Conservation (phyloP, 92 coral and sea anemone genomes). For the Metridium senile region DNA sequence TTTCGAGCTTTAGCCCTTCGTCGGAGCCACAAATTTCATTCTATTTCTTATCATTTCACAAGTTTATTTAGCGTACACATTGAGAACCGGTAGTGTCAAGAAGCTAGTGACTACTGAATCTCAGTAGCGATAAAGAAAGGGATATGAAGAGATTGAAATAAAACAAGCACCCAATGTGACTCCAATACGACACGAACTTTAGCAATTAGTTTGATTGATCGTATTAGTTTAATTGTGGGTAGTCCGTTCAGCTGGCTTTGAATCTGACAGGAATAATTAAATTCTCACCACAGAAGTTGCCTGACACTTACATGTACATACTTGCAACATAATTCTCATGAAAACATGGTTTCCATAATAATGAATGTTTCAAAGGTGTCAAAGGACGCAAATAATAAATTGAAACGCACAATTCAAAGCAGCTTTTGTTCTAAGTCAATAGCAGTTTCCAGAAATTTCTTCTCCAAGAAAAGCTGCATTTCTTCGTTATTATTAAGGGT, state of each 20-base stretch:
- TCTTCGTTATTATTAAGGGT: not conserved
- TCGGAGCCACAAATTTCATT: too few species aligned
- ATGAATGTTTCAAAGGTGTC: not conserved
- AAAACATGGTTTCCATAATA: not conserved
- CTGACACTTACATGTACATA: not conserved
- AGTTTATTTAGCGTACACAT: too few species aligned
- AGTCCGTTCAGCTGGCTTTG: not conserved
- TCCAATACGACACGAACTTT: too few species aligned
- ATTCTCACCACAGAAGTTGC: not conserved
- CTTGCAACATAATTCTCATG: not conserved
- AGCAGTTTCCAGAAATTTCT: constrained; percentile 1
- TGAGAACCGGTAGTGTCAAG: too few species aligned
- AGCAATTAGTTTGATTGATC: not conserved
- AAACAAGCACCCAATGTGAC: too few species aligned
- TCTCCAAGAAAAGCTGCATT: not conserved
- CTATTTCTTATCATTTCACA: too few species aligned
- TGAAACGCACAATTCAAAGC: not conserved
- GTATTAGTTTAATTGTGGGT: not conserved
- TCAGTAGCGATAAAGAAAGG: too few species aligned
- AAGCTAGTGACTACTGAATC: too few species aligned
- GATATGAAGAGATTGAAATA: too few species aligned
- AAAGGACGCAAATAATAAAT: not conserved
- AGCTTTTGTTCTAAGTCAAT: not conserved
- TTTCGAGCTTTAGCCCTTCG: too few species aligned
- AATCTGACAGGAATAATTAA: not conserved